phyloP scores from a whole-genome alignment of 2,888 invertebrate genomes.

The Heliconius erato region DNA sequence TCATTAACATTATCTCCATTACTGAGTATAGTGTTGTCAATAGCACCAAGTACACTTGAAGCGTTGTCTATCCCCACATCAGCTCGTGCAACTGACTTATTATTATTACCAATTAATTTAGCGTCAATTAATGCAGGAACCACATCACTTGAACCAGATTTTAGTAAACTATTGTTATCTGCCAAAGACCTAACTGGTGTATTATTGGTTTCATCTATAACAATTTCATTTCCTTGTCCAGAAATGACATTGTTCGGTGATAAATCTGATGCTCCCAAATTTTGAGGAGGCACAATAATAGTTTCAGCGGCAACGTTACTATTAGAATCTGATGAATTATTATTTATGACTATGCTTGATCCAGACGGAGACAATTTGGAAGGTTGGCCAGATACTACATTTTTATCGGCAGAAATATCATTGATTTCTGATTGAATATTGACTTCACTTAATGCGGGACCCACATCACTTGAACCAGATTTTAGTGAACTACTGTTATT shows the following conservation, averaged over 20 bases:
- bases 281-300: background rate
- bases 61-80: background rate
- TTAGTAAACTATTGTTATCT: background rate
- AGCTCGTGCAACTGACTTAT: background rate
- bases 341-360: background rate
- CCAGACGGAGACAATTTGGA: background rate
- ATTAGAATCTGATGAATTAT: background rate
- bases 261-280: background rate
- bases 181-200: background rate
- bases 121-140: background rate
- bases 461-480: background rate
- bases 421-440: background rate
- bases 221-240: constrained; percentile 1
- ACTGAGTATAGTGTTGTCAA: background rate
- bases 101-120: background rate
- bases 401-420: background rate
- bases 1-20: background rate
- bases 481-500: background rate
- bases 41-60: background rate
- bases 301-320: background rate
- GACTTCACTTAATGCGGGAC: background rate
- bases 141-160: background rate
- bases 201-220: no score
- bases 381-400: background rate
- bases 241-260: background rate